These are phyloP conservation scores for Drosophila ercepeae DNA, from an alignment of 1,140 invertebrate genomes.

Conservation along the genomic window DNA sequence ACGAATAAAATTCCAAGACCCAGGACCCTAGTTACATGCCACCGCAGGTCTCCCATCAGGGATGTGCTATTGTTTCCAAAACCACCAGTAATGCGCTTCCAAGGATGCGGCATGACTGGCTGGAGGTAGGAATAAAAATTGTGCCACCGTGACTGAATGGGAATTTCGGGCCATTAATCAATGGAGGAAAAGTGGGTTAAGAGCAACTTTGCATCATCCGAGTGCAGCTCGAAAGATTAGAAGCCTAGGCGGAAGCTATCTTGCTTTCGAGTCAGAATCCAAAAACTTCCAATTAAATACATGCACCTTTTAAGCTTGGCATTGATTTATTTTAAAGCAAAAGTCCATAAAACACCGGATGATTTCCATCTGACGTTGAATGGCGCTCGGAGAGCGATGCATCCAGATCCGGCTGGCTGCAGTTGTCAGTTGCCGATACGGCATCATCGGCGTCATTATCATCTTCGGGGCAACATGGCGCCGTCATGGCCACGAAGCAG, in stretches of 20 bases:
- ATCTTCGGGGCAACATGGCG: constrained; percentile 35
- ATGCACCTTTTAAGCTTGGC: background rate
- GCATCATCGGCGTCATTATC: constrained; percentile 19
- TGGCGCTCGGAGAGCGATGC: constrained; percentile 2
- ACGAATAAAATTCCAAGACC: background rate
- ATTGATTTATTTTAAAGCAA: background rate
- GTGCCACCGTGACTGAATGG: background rate
- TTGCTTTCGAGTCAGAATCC: background rate
- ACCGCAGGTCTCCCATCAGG: background rate
- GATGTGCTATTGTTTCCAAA: background rate
- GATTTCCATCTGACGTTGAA: background rate
- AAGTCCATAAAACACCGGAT: background rate
- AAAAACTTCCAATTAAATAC: background rate
- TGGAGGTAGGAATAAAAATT: background rate
- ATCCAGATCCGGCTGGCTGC: constrained; percentile 19
- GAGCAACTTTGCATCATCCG: no score
- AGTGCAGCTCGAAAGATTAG: background rate
- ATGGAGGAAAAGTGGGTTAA: background rate
- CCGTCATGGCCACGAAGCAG: constrained; percentile 38
- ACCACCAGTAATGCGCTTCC: background rate
- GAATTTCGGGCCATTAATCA: background rate
- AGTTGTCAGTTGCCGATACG: constrained; percentile 3
- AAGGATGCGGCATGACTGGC: background rate
- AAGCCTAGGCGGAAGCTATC: background rate
- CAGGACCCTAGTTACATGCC: background rate